Base-by-base conservation (phyloP, 2,888 invertebrate species). In the Euplagia quadripunctaria region DNA sequence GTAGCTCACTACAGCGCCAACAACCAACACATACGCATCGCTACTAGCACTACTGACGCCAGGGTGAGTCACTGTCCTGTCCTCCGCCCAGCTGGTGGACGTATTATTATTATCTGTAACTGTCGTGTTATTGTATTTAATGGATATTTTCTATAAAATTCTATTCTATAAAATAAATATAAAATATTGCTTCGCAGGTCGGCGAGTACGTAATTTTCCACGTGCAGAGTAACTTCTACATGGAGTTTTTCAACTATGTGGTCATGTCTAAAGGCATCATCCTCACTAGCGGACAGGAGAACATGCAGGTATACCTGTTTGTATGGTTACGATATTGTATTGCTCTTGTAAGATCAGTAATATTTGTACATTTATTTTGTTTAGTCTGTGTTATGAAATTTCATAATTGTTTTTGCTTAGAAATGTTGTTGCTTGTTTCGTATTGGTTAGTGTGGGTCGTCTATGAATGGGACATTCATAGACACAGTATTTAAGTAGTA, bases 181-280 rank as follows among this genome's bases (percentile, higher is more conserved):
- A 41, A 51, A 63, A n/a, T 51, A 64, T 42, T 67, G 31, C 64
- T 65, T 20, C 4, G 1, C 93, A 98, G 96, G 99, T 99, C 20
- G 99, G 99, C 51, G 98, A 99, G 91, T 99, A 99, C 90, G 98
- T 99, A 86, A 97, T 99, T 74, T 98, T 99, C 90, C 99, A 99
- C 89, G 98, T 99, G 43, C 97, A 98, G 83, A 98, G 98, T 74
- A 99, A 99, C 92, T 98, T 98, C 92, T 98, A 97, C 94, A 97
- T 99, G 89, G 98, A 99, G 77, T 96, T 97, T 63, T 99, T 99
- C 94, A 98, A 98, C 89, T 99, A 99, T 87, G 95, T 99, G 77
- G 97, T 99, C 17, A 97, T 99, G 96, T 98, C 99, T 0, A 99
- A 99, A 91, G 99, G 99, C 6, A 98, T 98, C 64, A 98, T 99